Evolutionary conservation across 2,797 vertebrate species (phyloP).

Genomic region (Molossus molossus): DNA sequence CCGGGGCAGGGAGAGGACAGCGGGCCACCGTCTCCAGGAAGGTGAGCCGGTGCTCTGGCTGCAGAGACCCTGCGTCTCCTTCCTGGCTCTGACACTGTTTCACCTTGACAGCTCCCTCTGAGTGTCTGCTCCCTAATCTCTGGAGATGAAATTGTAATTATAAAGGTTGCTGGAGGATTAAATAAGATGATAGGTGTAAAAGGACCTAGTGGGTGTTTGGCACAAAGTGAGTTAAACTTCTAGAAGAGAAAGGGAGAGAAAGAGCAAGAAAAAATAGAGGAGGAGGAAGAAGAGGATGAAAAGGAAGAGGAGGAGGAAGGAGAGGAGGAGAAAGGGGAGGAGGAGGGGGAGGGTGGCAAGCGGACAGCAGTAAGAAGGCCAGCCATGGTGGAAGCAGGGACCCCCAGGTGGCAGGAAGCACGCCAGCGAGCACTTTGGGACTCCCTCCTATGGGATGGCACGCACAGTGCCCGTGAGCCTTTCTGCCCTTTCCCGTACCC

Average conservation of each 20-base stretch:
- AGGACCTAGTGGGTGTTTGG: not conserved
- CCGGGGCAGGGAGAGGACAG: not conserved
- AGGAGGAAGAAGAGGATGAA: not conserved
- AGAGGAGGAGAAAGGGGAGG: too few species aligned
- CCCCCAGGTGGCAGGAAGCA: not conserved
- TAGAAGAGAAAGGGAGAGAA: not conserved
- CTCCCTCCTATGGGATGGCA: not conserved
- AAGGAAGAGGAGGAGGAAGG: not conserved
- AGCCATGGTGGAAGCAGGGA: not conserved
- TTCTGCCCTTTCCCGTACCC: not conserved
- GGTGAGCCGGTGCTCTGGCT: not conserved
- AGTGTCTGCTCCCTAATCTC: not conserved
- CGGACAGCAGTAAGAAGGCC: not conserved
- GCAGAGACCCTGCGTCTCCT: not conserved
- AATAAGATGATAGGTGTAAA: slow-evolving; percentile 11
- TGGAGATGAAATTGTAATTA: slow-evolving; percentile 10
- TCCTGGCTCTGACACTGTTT: not conserved
- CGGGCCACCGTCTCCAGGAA: fast-evolving
- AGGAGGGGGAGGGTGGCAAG: not conserved
- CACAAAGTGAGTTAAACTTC: not conserved
- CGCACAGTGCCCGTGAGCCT: not conserved
- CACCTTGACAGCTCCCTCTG: not conserved
- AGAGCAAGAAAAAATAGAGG: not conserved
- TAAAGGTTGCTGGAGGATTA: not conserved
- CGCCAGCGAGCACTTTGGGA: too few species aligned